Conservation (phyloP, 2,113 vertebrate genomes). For the Mohoua ochrocephala region DNA sequence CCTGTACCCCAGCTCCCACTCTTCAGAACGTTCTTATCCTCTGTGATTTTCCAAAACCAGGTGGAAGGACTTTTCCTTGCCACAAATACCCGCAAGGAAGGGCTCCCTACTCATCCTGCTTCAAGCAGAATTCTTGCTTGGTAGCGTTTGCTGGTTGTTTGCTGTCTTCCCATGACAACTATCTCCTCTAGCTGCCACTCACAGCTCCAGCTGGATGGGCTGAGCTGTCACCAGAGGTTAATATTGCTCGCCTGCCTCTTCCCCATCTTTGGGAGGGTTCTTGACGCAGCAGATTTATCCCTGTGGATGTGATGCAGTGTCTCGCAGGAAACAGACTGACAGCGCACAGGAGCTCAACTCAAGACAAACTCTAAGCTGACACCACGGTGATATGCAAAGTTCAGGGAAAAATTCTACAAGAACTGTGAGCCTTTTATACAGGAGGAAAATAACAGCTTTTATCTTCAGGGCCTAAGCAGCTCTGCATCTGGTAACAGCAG, state of each 20-base stretch:
- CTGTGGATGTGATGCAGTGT: background rate
- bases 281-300: background rate
- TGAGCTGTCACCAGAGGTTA: slow-evolving; percentile 2
- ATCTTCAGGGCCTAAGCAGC: background rate
- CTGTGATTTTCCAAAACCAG: background rate
- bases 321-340: background rate
- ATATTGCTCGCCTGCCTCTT: background rate
- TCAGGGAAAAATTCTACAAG: background rate
- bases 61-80: background rate
- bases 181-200: background rate
- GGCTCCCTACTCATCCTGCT: background rate
- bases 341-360: background rate
- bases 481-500: background rate
- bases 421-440: background rate
- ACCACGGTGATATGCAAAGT: rapidly evolving
- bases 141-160: background rate
- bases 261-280: background rate
- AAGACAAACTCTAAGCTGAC: background rate
- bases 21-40: background rate
- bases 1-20: background rate
- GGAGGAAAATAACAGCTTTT: background rate
- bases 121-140: background rate
- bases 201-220: background rate
- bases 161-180: background rate
- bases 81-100: background rate